These are phyloP conservation scores for Cnemophilus loriae DNA, from an alignment of 2,113 vertebrate genomes.

Conservation along the genomic window DNA sequence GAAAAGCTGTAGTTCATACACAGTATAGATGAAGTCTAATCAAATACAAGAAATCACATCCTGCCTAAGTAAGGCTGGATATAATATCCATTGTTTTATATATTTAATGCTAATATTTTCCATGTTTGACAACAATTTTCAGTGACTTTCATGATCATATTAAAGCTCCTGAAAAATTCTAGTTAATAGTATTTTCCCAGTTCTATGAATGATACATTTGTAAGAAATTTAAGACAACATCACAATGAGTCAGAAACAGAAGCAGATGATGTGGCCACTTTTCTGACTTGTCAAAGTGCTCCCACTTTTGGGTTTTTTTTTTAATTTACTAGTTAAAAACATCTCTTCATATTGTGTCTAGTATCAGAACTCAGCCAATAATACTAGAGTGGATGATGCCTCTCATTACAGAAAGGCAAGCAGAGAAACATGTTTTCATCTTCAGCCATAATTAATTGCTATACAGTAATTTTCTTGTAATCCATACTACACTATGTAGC, in stretches of 20 bases:
- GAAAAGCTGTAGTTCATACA: not conserved
- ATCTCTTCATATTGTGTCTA: not conserved
- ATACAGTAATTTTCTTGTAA: not conserved
- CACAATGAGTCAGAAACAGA: not conserved
- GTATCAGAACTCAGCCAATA: not conserved
- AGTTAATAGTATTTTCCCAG: not conserved
- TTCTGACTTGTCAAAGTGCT: not conserved
- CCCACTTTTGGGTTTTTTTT: not conserved
- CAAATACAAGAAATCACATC: not conserved
- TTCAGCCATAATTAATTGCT: not conserved
- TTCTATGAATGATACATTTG: not conserved
- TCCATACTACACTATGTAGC: not conserved
- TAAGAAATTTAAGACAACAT: not conserved
- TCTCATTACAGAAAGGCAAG: not conserved
- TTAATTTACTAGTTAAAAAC: not conserved
- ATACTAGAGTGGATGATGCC: not conserved
- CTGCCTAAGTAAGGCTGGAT: not conserved
- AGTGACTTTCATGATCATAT: not conserved
- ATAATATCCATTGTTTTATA: not conserved
- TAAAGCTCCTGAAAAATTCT: not conserved
- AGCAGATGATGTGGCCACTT: not conserved
- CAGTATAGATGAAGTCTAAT: not conserved
- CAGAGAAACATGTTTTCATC: not conserved
- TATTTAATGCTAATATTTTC: not conserved
- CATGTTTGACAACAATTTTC: not conserved